phyloP scores from a whole-genome alignment of 1,140 invertebrate species.

The Tyrophagus putrescentiae region DNA sequence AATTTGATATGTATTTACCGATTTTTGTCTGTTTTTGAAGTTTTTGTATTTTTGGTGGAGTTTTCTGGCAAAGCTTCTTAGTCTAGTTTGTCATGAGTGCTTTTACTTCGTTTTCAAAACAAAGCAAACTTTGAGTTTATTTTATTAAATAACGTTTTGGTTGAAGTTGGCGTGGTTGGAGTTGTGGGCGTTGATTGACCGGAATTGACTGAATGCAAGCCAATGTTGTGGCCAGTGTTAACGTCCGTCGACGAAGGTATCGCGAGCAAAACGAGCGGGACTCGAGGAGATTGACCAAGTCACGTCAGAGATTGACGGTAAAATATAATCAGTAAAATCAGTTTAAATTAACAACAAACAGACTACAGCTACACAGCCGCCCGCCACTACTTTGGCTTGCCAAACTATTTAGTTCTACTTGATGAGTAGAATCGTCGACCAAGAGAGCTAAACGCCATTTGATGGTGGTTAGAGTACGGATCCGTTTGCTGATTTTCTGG shows the following conservation, averaged over 20 bases:
- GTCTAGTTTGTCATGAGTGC: conserved; percentile 8
- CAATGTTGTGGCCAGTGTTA: neutral
- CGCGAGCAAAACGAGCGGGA: too few species aligned
- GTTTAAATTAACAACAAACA: too few species aligned
- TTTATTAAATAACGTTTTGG: neutral
- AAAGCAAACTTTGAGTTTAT: conserved; percentile 1
- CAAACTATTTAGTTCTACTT: neutral
- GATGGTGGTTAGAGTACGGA: conserved; percentile 5
- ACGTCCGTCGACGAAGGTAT: too few species aligned
- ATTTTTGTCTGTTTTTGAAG: too few species aligned
- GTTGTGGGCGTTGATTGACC: neutral
- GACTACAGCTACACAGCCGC: too few species aligned
- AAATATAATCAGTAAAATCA: too few species aligned
- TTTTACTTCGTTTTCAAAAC: conserved; percentile 6
- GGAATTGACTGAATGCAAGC: neutral
- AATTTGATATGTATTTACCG: too few species aligned
- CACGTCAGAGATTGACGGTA: too few species aligned
- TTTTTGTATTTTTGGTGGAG: neutral
- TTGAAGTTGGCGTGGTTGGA: neutral
- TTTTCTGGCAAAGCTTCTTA: neutral
- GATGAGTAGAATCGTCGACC: neutral
- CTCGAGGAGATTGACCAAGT: too few species aligned
- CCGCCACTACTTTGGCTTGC: too few species aligned
- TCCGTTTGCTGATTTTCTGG: neutral
- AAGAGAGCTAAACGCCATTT: neutral